A percentile compares a stretch with the other conserved stretches of the same genome.
Conservation (phyloP, 2,888 invertebrate genomes). For the Harpagoxenus sublaevis region DNA sequence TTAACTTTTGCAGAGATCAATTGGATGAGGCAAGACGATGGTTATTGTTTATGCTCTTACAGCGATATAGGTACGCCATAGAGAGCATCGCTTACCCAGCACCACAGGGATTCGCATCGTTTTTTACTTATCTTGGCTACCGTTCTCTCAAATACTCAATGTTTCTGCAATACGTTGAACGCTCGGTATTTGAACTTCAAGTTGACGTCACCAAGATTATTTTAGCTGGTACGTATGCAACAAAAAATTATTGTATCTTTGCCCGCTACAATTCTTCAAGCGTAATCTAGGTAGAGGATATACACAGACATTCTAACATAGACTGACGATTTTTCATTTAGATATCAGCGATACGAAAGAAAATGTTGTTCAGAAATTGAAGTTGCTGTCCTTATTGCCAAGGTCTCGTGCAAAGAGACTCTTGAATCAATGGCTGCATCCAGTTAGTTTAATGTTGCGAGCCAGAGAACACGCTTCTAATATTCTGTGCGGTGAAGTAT, state of each 20-base stretch:
- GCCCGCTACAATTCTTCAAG: background rate
- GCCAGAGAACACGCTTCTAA: slow-evolving; percentile 94
- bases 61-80: slow-evolving; percentile 93
- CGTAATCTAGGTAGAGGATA: background rate
- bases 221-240: slow-evolving; percentile 89
- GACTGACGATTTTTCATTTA: slow-evolving; percentile 53
- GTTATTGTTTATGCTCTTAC: slow-evolving; percentile 92
- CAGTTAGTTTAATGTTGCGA: slow-evolving; percentile 92
- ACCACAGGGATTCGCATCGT: slow-evolving; percentile 95
- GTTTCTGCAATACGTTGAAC: slow-evolving; percentile 94
- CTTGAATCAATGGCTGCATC: slow-evolving; percentile 92
- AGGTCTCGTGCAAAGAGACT: slow-evolving; percentile 92
- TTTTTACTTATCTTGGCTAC: slow-evolving; percentile 95
- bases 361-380: slow-evolving; percentile 91
- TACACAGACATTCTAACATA: background rate
- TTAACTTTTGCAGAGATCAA: slow-evolving; percentile 89
- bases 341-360: slow-evolving; percentile 87
- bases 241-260: background rate
- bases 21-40: slow-evolving; percentile 90
- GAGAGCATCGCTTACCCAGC: slow-evolving; percentile 94
- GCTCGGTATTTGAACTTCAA: slow-evolving; percentile 94
- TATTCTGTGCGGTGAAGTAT: slow-evolving; percentile 91
- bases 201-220: slow-evolving; percentile 95
- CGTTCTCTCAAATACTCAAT: slow-evolving; percentile 92
- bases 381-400: slow-evolving; percentile 91